A percentile compares a stretch with the other conserved stretches of the same genome.
Evolutionary conservation across 2,888 invertebrate species (phyloP).

Genomic region (Apamea monoglypha): DNA sequence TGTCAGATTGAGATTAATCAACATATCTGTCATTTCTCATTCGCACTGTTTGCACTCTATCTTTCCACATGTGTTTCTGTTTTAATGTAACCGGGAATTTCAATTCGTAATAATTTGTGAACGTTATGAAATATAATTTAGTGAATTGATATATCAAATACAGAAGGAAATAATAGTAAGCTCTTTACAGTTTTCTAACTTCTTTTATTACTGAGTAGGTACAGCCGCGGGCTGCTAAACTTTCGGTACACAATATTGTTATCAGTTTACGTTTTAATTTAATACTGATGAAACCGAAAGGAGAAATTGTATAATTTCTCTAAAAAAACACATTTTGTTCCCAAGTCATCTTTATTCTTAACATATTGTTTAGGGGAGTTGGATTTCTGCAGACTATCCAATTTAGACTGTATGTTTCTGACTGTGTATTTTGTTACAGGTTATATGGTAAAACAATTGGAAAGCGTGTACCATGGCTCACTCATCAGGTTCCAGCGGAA

Average conservation of each 20-base stretch:
- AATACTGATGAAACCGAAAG: not conserved
- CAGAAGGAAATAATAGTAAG: not conserved
- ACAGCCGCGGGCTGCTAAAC: not conserved
- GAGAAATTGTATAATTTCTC: not conserved
- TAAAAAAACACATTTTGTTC: not conserved
- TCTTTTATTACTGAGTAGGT: not conserved
- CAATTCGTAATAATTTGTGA: conserved; percentile 4
- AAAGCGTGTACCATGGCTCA: conserved; percentile 76
- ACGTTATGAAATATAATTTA: conserved; percentile 19
- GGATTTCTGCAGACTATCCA: not conserved
- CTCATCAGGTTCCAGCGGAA: conserved; percentile 76
- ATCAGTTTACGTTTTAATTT: not conserved
- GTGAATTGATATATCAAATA: conserved; percentile 9
- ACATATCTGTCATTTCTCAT: not conserved
- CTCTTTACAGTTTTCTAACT: not conserved
- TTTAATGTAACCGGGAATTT: conserved; percentile 27
- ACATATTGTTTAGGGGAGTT: not conserved
- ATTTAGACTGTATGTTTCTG: not conserved
- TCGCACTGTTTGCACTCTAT: not conserved
- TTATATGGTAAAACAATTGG: not conserved
- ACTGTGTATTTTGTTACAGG: conserved; percentile 39
- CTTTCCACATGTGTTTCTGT: not conserved
- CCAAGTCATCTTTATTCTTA: not conserved
- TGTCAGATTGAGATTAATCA: not conserved
- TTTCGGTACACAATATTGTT: not conserved